Evolutionary conservation across 1,140 invertebrate genomes (phyloP).

Genomic region (Mactra quadrangularis): DNA sequence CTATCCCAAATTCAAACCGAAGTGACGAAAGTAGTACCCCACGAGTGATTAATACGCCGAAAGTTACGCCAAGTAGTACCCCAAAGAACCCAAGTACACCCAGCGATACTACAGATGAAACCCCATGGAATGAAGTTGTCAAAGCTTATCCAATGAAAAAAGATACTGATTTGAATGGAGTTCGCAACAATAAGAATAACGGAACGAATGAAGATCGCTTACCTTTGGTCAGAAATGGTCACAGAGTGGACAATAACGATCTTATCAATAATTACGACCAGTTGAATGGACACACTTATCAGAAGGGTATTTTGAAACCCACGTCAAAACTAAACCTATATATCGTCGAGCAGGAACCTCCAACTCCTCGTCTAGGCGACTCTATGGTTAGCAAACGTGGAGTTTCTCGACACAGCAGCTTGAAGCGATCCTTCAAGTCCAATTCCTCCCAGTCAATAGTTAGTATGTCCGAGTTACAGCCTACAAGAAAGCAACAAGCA

Average conservation of each 20-base stretch:
- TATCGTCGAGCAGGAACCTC: not conserved
- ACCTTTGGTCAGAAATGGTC: constrained; percentile 2
- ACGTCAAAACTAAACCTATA: constrained; percentile 26
- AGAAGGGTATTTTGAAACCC: constrained; percentile 27
- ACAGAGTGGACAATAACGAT: not conserved
- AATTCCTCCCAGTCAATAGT: constrained; percentile 20
- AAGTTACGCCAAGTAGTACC: constrained; percentile 29
- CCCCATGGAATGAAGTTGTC: constrained; percentile 7
- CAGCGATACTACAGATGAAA: constrained; percentile 34
- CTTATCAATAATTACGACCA: constrained; percentile 32
- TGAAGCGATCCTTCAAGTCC: constrained; percentile 40
- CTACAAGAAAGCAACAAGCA: constrained; percentile 58
- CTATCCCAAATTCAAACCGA: constrained; percentile 47
- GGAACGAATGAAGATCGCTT: not conserved
- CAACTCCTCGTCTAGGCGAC: constrained; percentile 49
- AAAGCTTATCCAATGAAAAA: constrained; percentile 33
- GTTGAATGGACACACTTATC: constrained; percentile 50
- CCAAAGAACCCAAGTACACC: constrained; percentile 32
- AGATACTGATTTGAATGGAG: constrained; percentile 12
- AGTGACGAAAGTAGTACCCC: constrained; percentile 54
- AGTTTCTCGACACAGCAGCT: constrained; percentile 45
- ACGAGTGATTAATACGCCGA: constrained; percentile 1
- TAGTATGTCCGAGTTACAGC: constrained; percentile 52
- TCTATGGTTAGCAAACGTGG: constrained; percentile 34
- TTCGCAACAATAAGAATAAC: not conserved